phyloP scores from a whole-genome alignment of 2,797 vertebrate species.

The Sebastes kiyomatsui region DNA sequence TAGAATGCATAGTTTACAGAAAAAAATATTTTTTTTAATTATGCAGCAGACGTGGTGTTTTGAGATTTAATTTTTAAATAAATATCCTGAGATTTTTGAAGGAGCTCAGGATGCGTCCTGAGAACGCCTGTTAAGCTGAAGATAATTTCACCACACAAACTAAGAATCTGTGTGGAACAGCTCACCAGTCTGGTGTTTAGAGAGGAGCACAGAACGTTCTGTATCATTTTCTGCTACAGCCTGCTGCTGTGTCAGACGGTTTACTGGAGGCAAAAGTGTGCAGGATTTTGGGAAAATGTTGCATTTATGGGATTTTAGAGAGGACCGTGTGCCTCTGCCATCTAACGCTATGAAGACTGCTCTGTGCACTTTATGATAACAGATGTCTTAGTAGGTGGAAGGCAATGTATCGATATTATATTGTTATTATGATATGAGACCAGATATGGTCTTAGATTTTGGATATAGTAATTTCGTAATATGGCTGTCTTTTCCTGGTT shows the following conservation, averaged over 20 bases:
- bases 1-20: neutral
- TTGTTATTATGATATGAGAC: too few relatives aligned
- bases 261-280: neutral
- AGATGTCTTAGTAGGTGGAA: neutral
- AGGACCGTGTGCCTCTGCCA: neutral
- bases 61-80: neutral
- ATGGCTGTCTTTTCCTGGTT: too few relatives aligned
- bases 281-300: neutral
- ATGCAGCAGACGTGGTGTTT: neutral
- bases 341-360: neutral
- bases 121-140: neutral
- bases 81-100: neutral
- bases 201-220: conserved; percentile 5
- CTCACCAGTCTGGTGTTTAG: neutral
- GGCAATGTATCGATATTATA: too few relatives aligned
- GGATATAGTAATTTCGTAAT: too few relatives aligned
- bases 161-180: neutral
- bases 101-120: neutral
- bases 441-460: too few relatives aligned
- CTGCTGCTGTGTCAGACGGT: neutral
- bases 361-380: neutral
- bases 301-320: neutral
- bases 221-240: neutral
- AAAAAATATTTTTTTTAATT: neutral
- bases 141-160: neutral